Evolutionary conservation across 2,888 invertebrate genomes (phyloP).

Genomic region (Nysson spinosus): DNA sequence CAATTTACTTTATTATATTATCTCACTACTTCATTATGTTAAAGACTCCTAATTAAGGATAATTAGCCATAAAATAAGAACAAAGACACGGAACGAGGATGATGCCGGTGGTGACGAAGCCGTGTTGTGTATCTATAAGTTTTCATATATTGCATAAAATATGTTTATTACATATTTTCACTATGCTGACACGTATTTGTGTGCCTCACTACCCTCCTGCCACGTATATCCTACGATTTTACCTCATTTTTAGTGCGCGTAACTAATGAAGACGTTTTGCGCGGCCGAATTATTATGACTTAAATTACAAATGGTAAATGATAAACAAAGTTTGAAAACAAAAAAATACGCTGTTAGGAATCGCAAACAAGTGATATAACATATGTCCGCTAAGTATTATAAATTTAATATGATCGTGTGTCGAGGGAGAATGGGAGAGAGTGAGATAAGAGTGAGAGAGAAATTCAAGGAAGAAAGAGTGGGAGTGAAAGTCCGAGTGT

Average conservation of each 20-base stretch:
- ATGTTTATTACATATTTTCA: slow-evolving; percentile 63
- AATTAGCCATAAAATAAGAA: too few species aligned
- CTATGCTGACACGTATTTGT: slow-evolving; percentile 51
- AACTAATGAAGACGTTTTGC: too few species aligned
- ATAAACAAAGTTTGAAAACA: too few species aligned
- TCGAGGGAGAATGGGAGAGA: background rate
- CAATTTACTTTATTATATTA: too few species aligned
- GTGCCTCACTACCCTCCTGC: slow-evolving; percentile 34
- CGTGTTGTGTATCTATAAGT: slow-evolving; percentile 54
- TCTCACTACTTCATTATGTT: too few species aligned
- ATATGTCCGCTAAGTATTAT: slow-evolving; percentile 5
- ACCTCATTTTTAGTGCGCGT: slow-evolving; percentile 9
- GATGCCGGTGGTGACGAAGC: slow-evolving; percentile 33
- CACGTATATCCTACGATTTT: slow-evolving; percentile 21
- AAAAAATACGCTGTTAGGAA: background rate
- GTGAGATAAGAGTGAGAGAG: background rate
- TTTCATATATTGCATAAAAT: slow-evolving; percentile 63
- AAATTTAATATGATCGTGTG: too few species aligned
- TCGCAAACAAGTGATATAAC: background rate
- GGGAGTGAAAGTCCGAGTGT: too few species aligned
- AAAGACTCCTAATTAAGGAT: too few species aligned
- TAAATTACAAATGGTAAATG: too few species aligned
- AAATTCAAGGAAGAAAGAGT: background rate
- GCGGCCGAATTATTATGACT: background rate
- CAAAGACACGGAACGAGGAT: too few species aligned